Conservation (phyloP, 2,113 vertebrate genomes). For the Urocitellus parryii region DNA sequence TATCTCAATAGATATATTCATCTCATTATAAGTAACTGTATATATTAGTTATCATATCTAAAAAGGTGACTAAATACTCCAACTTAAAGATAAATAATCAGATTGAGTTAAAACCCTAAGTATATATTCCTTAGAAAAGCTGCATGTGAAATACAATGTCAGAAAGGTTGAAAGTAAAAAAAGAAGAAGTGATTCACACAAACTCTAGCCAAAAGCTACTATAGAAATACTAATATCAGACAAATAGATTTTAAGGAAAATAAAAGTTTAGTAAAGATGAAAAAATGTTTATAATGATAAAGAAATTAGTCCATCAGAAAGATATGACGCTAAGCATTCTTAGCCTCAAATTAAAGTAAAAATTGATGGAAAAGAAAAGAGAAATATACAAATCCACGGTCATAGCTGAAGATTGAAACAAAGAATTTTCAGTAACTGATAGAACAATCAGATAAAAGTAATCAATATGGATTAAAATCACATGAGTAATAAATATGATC, state of each 20-base stretch:
- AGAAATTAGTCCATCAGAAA: neutral
- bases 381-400: neutral
- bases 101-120: neutral
- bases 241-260: neutral
- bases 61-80: neutral
- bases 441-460: neutral
- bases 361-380: neutral
- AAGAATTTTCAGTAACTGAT: neutral
- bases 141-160: slow-evolving; percentile 11
- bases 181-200: neutral
- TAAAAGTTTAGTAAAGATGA: neutral
- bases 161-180: slow-evolving; percentile 16
- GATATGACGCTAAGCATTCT: neutral
- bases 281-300: slow-evolving; percentile 1
- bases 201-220: neutral
- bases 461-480: neutral
- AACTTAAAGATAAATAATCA: slow-evolving; percentile 1
- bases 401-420: neutral
- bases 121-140: slow-evolving; percentile 17
- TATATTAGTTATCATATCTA: neutral
- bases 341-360: neutral
- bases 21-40: neutral
- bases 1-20: neutral
- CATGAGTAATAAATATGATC: neutral
- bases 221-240: neutral